Base-by-base conservation (phyloP, 2,797 vertebrate genomes). In the Oryzias sinensis region DNA sequence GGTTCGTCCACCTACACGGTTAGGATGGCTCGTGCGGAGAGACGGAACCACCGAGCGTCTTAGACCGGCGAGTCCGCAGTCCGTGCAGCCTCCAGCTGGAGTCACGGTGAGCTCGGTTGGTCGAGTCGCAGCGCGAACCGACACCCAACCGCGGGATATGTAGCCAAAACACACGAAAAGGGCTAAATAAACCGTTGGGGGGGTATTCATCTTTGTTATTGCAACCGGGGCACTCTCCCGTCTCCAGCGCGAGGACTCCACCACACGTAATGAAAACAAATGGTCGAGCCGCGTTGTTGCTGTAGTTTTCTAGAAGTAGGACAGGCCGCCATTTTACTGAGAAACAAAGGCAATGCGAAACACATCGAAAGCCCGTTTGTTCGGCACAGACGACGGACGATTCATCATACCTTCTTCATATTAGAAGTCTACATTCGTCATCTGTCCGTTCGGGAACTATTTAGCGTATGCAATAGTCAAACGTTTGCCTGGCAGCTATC, bases 241-340 rank as follows among this genome's bases (percentile, higher is more conserved):
- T 33, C 41, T 46, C 14, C 24, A 53, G 64, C 15, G 18, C 3
- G 13, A 7, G 41, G 37, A 20, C 4, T 14, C 11, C 49, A 8
- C 53, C 49, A 8, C 53, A 17, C 55, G 15, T 2, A 33, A 55
- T n/a, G 52, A 68, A 68, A 70, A 72, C 74, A 70, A 78, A 81
- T 24, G 18, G 72, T 72, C 72, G 80, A 74, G 80, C 76, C 82
- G 87, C 85, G 89, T 71, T 72, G 87, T 83, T 85, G 89, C 79
- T 90, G 86, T 53, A 90, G 80, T 92, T 90, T 78, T 79, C 66
- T 37, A 87, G 80, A 93, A 89, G 85, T 92, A 88, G 91, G 91
- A 91, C 91, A 90, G 76, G 93, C 90, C 91, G 93, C 93, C 93
- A 94, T 94, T 92, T 94, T 94, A 92, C 82, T 56, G 71, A 87